Percentiles rank a stretch among this genome's conserved stretches.
Evolutionary conservation across 1,140 invertebrate species (phyloP).

Genomic region (Zophobas atratus): DNA sequence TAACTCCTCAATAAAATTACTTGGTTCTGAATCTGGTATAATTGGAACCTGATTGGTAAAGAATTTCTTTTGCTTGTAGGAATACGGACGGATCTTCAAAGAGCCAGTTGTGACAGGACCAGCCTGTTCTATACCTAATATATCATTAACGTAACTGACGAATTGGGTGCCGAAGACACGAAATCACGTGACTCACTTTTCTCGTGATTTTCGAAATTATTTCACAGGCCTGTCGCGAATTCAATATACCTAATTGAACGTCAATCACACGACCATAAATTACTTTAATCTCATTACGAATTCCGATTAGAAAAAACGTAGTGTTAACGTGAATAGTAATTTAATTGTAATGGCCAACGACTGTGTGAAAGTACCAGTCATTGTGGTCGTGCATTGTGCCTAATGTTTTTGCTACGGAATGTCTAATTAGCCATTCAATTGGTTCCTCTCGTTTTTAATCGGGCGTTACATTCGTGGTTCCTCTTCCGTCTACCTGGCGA

Average conservation of each 20-base stretch:
- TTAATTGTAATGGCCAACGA: constrained; percentile 32
- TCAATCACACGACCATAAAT: constrained; percentile 22
- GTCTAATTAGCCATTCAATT: constrained; percentile 38
- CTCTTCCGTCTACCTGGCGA: constrained; percentile 30
- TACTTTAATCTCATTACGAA: constrained; percentile 28
- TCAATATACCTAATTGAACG: constrained; percentile 13
- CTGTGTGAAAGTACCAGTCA: constrained; percentile 35
- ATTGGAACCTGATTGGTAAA: not conserved
- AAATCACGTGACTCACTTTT: not conserved
- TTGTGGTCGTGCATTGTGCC: constrained; percentile 22
- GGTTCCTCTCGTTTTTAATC: constrained; percentile 33
- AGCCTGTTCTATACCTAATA: no score
- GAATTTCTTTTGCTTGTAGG: no score
- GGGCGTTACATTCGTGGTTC: constrained; percentile 16
- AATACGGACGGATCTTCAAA: no score
- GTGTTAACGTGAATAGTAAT: constrained; percentile 40
- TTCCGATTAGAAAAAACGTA: constrained; percentile 28
- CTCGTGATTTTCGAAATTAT: constrained; percentile 6
- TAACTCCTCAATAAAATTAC: not conserved
- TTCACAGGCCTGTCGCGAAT: constrained; percentile 11
- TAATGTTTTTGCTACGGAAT: constrained; percentile 34
- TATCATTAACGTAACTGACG: no score
- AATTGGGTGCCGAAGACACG: no score
- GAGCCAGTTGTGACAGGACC: no score
- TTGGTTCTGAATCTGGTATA: not conserved